phyloP scores from a whole-genome alignment of 2,797 vertebrate genomes.

The Anas bahamensis region DNA sequence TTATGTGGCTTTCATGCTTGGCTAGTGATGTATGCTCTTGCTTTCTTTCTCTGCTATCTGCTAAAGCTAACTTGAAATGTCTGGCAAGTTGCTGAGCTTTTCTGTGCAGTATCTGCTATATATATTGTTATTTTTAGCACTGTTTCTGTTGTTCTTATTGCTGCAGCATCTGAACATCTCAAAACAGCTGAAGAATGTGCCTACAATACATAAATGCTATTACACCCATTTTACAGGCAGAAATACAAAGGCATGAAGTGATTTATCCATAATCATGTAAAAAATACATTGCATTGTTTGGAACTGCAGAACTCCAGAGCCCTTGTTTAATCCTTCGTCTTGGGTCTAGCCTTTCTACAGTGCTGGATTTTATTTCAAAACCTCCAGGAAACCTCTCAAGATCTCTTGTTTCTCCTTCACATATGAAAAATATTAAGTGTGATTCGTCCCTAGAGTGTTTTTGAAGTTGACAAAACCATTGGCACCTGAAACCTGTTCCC shows the following conservation, averaged over 20 bases:
- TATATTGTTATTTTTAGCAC: background rate
- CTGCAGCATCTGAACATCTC: background rate
- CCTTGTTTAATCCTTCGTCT: background rate
- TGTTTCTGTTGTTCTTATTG: background rate
- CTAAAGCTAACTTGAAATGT: slow-evolving; percentile 5
- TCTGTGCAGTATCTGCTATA: background rate
- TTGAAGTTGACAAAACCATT: background rate
- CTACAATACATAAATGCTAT: background rate
- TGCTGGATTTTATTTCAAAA: background rate
- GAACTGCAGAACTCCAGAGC: background rate
- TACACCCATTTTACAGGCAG: background rate
- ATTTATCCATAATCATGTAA: background rate
- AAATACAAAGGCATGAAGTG: background rate
- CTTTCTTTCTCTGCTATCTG: background rate
- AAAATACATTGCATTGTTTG: background rate
- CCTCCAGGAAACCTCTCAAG: background rate
- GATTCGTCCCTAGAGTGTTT: background rate
- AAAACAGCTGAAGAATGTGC: background rate
- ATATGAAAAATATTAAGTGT: background rate
- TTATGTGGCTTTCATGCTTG: slow-evolving; percentile 23
- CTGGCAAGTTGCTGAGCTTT: background rate
- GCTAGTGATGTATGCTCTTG: background rate
- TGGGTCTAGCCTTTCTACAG: background rate
- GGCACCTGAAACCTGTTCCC: background rate
- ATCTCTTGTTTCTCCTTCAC: background rate